These are phyloP conservation scores for Nannoperca australis DNA, from an alignment of 2,797 vertebrate genomes.

Conservation along the genomic window DNA sequence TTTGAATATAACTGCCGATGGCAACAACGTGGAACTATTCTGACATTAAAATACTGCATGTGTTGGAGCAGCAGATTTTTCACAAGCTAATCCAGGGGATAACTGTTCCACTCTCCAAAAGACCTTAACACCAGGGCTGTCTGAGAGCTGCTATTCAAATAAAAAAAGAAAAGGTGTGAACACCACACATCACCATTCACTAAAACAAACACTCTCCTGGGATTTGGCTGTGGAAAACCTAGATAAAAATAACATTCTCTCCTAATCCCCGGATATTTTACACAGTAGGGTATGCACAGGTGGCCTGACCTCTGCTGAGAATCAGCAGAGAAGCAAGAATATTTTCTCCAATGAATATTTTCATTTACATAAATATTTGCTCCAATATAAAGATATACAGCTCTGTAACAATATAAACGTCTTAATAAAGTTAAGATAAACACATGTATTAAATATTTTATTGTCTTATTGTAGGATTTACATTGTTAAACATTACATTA, in stretches of 20 bases:
- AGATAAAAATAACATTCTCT: slow-evolving; percentile 57
- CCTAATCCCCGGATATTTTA: slow-evolving; percentile 40
- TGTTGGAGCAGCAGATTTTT: slow-evolving; percentile 58
- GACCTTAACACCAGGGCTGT: slow-evolving; percentile 49
- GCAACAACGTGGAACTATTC: slow-evolving; percentile 61
- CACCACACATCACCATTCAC: slow-evolving; percentile 75
- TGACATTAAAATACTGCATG: slow-evolving; percentile 49
- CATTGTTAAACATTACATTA: background rate
- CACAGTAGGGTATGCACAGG: slow-evolving; percentile 25
- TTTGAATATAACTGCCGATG: slow-evolving; percentile 47
- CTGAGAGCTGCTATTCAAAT: slow-evolving; percentile 61
- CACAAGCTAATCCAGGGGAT: slow-evolving; percentile 65
- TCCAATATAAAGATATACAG: background rate
- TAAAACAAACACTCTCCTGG: slow-evolving; percentile 63
- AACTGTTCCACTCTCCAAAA: slow-evolving; percentile 59
- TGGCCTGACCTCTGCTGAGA: slow-evolving; percentile 47
- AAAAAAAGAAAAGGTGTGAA: slow-evolving; percentile 67
- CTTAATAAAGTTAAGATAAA: background rate
- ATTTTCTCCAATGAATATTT: too few relatives aligned
- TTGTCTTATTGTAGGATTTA: background rate
- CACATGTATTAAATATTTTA: too few relatives aligned
- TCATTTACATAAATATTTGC: background rate
- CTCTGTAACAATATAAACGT: background rate
- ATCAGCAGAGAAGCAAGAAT: too few relatives aligned
- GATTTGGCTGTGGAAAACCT: slow-evolving; percentile 46